Base-by-base conservation (phyloP, 1,140 invertebrate species). In the Drosophila simulans region DNA sequence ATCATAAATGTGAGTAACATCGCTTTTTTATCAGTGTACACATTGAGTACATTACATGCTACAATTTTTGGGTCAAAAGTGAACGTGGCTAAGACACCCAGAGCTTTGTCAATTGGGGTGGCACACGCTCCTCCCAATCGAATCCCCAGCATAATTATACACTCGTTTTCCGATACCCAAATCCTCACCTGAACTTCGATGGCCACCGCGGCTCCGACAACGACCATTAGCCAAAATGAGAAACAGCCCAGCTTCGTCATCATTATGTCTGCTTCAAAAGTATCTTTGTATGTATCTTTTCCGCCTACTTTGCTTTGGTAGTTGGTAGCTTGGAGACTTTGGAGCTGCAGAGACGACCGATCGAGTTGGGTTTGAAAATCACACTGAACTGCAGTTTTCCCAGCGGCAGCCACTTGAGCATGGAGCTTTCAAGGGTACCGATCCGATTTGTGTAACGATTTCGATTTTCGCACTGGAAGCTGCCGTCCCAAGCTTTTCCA, bases 61-160 rank as follows among this genome's bases (percentile, higher is more conserved):
- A 88, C 83, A 83, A 77, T 88, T 91, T 91, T 91, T 91, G 86
- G 90, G 90, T 91, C 90, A 91, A 91, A 91, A 91, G 90, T 91
- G 90, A 91, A 90, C 83, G 89, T 81, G 51, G 70, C 45, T 4
- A 22, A 37, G 65, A 52, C 40, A 60, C 20, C 56, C 20, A 56
- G 20, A 69, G 64, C 66, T 69, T 70, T 70, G 64, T 70, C 69
- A 54, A 72, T 60, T 57, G 54, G 68, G 46, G 60, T 54, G 69
- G 58, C 70, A 22, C 46, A 75, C 71, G 52, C 70, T 74, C 35
- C 20, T 63, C 58, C 49, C 55, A 75, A 66, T 56, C 75, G 60
- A 57, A 52, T 75, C 39, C 34, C 46, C 60, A 55, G 46, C 60
- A 65, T 58, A 75, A 75, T 66, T 75, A 63, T 45, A 35, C 22